Evolutionary conservation across 2,797 vertebrate genomes (phyloP).

Genomic region (Glyptemys insculpta): DNA sequence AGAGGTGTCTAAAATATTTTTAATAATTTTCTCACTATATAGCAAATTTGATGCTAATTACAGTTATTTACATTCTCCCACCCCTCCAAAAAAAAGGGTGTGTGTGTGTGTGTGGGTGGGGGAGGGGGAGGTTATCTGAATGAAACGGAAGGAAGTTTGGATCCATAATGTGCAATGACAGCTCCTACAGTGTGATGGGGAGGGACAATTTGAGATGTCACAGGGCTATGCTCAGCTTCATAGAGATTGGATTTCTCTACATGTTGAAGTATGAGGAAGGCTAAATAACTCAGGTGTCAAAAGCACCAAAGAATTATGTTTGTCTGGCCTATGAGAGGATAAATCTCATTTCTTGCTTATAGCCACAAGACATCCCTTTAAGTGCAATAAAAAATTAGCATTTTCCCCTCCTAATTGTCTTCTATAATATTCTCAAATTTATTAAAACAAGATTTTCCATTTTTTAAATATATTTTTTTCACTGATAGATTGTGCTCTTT

Average conservation of each 20-base stretch:
- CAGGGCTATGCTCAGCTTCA: conserved; percentile 55
- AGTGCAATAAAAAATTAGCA: conserved; percentile 67
- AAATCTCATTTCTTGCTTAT: conserved; percentile 66
- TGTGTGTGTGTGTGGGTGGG: no score
- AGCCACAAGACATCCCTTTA: conserved; percentile 53
- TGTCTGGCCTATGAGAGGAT: conserved; percentile 76
- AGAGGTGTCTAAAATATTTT: conserved; percentile 64
- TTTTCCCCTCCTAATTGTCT: conserved; percentile 59
- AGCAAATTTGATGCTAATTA: conserved; percentile 72
- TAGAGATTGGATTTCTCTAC: conserved; percentile 69
- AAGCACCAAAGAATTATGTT: conserved; percentile 77
- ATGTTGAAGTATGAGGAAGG: conserved; percentile 63
- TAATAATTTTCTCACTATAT: conserved; percentile 55
- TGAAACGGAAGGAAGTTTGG: conserved; percentile 73
- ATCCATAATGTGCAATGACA: conserved; percentile 63
- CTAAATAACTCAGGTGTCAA: conserved; percentile 83
- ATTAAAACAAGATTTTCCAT: conserved; percentile 78
- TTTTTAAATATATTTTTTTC: conserved; percentile 76
- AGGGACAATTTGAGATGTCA: conserved; percentile 46
- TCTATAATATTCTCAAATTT: conserved; percentile 75
- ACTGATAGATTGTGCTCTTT: conserved; percentile 84
- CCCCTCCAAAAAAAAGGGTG: conserved; percentile 32
- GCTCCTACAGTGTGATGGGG: conserved; percentile 60
- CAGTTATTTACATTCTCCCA: conserved; percentile 70
- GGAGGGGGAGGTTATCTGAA: not conserved